Conservation (phyloP, 2,113 vertebrate species). For the Ptilonorhynchus violaceus region DNA sequence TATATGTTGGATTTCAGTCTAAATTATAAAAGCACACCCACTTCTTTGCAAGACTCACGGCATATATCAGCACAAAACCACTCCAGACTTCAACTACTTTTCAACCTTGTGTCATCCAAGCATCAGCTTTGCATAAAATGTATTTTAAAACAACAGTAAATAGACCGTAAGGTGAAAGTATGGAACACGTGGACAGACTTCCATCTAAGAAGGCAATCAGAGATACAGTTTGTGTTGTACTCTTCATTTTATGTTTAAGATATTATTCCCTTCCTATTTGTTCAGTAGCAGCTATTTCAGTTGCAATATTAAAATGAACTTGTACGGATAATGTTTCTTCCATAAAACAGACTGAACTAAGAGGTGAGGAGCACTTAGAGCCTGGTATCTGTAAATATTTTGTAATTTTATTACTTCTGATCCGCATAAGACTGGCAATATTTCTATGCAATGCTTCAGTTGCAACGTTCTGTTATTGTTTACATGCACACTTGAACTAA, state of each 20-base stretch:
- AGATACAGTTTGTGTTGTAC: background rate
- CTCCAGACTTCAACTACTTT: background rate
- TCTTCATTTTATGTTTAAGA: background rate
- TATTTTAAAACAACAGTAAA: background rate
- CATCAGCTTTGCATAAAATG: background rate
- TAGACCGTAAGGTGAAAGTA: background rate
- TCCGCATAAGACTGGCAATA: background rate
- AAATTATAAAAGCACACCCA: background rate
- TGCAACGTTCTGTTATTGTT: background rate
- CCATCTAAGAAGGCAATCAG: background rate
- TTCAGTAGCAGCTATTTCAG: background rate
- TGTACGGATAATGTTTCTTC: background rate
- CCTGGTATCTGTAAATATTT: background rate
- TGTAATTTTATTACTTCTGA: background rate
- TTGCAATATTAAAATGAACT: background rate
- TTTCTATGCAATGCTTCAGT: background rate
- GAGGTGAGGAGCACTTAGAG: background rate
- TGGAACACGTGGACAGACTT: rapidly evolving
- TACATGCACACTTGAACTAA: background rate
- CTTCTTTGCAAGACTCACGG: background rate
- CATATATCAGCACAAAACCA: background rate
- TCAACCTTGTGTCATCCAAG: background rate
- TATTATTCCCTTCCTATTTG: background rate
- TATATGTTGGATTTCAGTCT: background rate
- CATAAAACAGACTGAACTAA: background rate